phyloP scores from a whole-genome alignment of 2,797 vertebrate genomes.

The Acanthopagrus latus region DNA sequence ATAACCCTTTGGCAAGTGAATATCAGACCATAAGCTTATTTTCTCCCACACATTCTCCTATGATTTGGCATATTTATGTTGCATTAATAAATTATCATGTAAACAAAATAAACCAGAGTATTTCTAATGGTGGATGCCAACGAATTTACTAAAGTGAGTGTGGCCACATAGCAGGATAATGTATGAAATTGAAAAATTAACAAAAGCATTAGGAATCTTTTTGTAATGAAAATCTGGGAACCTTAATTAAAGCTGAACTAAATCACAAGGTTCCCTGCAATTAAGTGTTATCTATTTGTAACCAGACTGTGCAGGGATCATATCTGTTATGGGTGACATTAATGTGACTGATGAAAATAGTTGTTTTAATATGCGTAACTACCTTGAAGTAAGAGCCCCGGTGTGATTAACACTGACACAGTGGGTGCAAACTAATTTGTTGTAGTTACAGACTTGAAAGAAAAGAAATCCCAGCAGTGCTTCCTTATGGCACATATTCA shows the following conservation, averaged over 20 bases:
- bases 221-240: background rate
- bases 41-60: background rate
- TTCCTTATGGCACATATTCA: background rate
- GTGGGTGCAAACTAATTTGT: background rate
- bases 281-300: background rate
- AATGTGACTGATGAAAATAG: background rate
- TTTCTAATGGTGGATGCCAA: background rate
- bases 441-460: background rate
- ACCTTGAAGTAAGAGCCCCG: background rate
- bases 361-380: background rate
- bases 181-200: background rate
- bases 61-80: background rate
- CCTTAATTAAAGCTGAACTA: background rate
- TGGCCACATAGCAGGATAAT: background rate
- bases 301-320: background rate
- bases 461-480: background rate
- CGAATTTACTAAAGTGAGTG: background rate
- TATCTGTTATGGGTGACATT: background rate
- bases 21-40: background rate
- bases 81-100: background rate
- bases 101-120: slow-evolving; percentile 2
- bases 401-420: background rate
- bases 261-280: background rate
- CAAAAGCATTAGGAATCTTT: slow-evolving; percentile 7
- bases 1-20: background rate